Conservation (phyloP, 2,113 vertebrate species). For the Madoqua kirkii region DNA sequence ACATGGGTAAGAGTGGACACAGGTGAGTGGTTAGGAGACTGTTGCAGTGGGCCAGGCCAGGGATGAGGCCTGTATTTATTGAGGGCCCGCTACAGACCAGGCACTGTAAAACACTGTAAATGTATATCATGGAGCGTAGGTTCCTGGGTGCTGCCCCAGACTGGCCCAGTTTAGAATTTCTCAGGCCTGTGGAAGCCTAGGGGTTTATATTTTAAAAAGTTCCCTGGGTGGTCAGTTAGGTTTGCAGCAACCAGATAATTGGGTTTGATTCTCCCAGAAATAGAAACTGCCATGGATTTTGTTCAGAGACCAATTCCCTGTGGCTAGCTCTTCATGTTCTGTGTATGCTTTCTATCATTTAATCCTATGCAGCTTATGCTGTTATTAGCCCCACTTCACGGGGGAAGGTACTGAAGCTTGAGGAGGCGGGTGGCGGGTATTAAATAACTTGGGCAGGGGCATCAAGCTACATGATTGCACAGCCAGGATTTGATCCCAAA, state of each 20-base stretch:
- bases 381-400: neutral
- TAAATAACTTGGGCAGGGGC: neutral
- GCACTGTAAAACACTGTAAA: neutral
- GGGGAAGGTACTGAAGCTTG: neutral
- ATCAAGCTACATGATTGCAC: neutral
- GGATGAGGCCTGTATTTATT: neutral
- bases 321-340: neutral
- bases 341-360: neutral
- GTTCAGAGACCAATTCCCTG: neutral
- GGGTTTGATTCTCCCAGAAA: neutral
- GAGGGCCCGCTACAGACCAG: neutral
- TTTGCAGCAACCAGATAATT: neutral
- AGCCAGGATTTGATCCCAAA: neutral
- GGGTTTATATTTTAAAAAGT: neutral
- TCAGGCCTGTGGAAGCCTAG: neutral
- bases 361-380: neutral
- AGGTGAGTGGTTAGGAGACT: neutral
- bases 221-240: neutral
- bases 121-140: rapidly evolving
- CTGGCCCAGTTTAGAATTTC: neutral
- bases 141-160: neutral
- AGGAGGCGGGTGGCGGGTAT: neutral
- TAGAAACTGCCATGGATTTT: neutral
- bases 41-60: neutral
- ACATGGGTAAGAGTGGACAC: neutral